Evolutionary conservation across 2,797 vertebrate species (phyloP), one percentile per base, ranked within the genome.

Genomic region (Microctenopoma lineatum): DNA sequence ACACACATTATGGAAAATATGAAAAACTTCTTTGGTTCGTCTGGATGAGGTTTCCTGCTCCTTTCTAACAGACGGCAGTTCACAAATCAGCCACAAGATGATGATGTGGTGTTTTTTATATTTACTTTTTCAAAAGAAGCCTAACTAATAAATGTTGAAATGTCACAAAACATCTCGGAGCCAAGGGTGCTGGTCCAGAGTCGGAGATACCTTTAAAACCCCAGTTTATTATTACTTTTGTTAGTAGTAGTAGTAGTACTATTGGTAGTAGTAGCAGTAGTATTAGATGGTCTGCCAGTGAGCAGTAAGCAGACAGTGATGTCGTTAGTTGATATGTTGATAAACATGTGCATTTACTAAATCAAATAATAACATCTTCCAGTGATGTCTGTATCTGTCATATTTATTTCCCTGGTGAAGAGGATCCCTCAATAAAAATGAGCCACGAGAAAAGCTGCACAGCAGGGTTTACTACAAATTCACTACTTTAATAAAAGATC

Each of bases 51-150:
- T 14, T 3, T 71, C 16, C 4, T 50, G n/a, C 10, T 29, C 11
- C 8, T 29, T 54, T 55, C 1, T 21, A 42, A 42, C n/a, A 44
- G 45, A 57, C 45, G 18, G 46, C 3, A 18, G 63, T 38, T 86
- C 60, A 69, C 29, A 51, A 54, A 70, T 56, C 51, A 8, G 66
- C 87, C 91, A 93, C 89, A 83, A 91, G 92, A 81, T 91, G 92
- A 92, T 51, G 75, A 69, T 66, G 54, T 50, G 73, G 34, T 27
- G 10, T 69, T 38, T 8, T 11, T 9, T 52, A 32, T 15, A 14
- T 7, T 21, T 21, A 21, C 21, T 21, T 21, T 21, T 21, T 21
- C 21, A 21, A 21, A 21, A 21, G 21, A 12, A n/a, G n/a, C n/a
- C n/a, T n/a, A n/a, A n/a, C n/a, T n/a, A n/a, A n/a, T n/a, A n/a